Evolutionary conservation across 2,888 invertebrate species (phyloP).

Genomic region (Standfussiana lucernea): DNA sequence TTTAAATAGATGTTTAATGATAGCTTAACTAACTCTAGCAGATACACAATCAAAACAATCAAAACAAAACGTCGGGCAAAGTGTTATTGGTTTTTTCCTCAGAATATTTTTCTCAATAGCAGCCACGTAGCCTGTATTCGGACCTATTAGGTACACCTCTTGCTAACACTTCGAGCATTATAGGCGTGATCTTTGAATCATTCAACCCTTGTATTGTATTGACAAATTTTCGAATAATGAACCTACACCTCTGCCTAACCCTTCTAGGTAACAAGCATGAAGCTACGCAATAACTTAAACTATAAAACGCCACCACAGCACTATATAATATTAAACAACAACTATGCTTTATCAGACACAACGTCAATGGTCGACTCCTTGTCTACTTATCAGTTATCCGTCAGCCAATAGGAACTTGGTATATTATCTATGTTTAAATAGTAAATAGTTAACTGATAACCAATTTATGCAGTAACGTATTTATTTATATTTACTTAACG

Average conservation of each 20-base stretch:
- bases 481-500: conserved; percentile 20
- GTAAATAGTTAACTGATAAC: conserved; percentile 51
- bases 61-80: too few relatives aligned
- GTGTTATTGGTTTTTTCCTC: too few relatives aligned
- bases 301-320: neutral
- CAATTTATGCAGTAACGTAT: conserved; percentile 30
- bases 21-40: too few relatives aligned
- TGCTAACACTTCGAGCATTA: too few relatives aligned
- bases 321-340: neutral
- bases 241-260: neutral
- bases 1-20: too few relatives aligned
- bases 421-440: conserved; percentile 49
- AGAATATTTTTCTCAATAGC: too few relatives aligned
- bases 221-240: too few relatives aligned
- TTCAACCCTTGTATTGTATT: too few relatives aligned
- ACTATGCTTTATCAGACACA: conserved; percentile 14
- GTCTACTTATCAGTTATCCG: conserved; percentile 4
- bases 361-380: conserved; percentile 33
- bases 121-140: too few relatives aligned
- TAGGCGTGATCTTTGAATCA: too few relatives aligned
- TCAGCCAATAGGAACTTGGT: conserved; percentile 16
- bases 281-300: neutral
- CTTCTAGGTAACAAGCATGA: neutral
- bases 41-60: too few relatives aligned
- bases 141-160: too few relatives aligned